Base-by-base conservation (phyloP, 2,797 vertebrate species). In the Rousettus madagascariensis region DNA sequence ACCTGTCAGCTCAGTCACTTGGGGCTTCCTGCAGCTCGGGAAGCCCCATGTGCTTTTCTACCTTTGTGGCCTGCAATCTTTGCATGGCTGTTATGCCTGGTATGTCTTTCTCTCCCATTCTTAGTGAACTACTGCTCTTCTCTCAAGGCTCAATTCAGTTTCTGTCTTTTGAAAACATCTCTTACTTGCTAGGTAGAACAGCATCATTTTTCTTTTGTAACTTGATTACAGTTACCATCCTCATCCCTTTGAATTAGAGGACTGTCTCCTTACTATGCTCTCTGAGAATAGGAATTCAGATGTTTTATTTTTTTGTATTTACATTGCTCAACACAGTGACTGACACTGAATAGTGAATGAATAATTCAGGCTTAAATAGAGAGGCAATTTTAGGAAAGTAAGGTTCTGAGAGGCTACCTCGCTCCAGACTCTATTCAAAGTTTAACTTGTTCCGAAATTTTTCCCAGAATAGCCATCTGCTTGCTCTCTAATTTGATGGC, bases 361-460 rank as follows among this genome's bases (percentile, higher is more conserved):
- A 78, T 16, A 90, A 59, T 10, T 17, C 19, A 43, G 68, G 46
- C 33, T 61, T 85, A 82, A 86, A 30, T 8, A 33, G 79, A 71
- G 10, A 71, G 17, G 26, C 5, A 38, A 22, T 57, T 86, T 69
- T 2, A 61, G 68, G 66, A 87, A 87, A 74, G 77, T 15, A 12
- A 66, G 26, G 4, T 94, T 93, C 51, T 68, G 79, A 96, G 68
- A 77, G 57, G n/a, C 53, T 68, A 10, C 75, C 38, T 94, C 61
- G 36, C 8, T 87, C 8, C 57, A 78, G 26, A 72, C 26, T 43
- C 43, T 43, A 66, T 91, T 92, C 59, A 55, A 80, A 94, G 75
- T 65, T 85, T 80, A 84, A 79, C 53, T 71, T 71, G 28, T 74
- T 93, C 43, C 66, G 79, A 94, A 90, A 43, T 86, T 51, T 86